These are phyloP conservation scores for Vombatus ursinus DNA, from an alignment of 2,113 vertebrate species.

Conservation along the genomic window DNA sequence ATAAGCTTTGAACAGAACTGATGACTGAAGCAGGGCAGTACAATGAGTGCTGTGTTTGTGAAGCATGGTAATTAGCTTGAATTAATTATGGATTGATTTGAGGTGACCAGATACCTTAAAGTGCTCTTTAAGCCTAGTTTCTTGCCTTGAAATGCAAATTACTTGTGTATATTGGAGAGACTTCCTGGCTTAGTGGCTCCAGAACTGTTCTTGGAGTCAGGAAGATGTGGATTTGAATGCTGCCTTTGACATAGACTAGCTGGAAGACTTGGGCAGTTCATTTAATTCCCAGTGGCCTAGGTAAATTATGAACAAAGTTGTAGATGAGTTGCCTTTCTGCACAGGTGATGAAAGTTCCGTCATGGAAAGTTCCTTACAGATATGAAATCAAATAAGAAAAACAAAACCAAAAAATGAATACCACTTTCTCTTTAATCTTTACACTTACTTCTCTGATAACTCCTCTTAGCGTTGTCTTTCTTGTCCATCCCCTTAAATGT, in stretches of 20 bases:
- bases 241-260: background rate
- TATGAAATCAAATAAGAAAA: background rate
- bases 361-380: too few species aligned
- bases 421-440: background rate
- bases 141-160: conserved; percentile 28
- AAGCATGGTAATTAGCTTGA: conserved; percentile 42
- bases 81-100: background rate
- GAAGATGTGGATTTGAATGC: background rate
- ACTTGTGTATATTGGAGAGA: background rate
- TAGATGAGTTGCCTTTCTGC: background rate
- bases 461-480: background rate
- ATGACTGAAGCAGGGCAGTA: conserved; percentile 29
- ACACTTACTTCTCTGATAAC: background rate
- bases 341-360: background rate
- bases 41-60: conserved; percentile 28
- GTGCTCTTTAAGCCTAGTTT: conserved; percentile 51
- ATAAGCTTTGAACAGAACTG: conserved; percentile 34
- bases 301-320: too few species aligned
- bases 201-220: background rate
- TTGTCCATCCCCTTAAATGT: background rate
- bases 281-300: background rate
- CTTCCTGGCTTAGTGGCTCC: background rate
- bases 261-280: background rate
- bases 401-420: background rate
- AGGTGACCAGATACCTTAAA: conserved; percentile 34